Evolutionary conservation across 2,888 invertebrate species (phyloP), one percentile per base, ranked within the genome.

Genomic region (Prenolepis imparis): DNA sequence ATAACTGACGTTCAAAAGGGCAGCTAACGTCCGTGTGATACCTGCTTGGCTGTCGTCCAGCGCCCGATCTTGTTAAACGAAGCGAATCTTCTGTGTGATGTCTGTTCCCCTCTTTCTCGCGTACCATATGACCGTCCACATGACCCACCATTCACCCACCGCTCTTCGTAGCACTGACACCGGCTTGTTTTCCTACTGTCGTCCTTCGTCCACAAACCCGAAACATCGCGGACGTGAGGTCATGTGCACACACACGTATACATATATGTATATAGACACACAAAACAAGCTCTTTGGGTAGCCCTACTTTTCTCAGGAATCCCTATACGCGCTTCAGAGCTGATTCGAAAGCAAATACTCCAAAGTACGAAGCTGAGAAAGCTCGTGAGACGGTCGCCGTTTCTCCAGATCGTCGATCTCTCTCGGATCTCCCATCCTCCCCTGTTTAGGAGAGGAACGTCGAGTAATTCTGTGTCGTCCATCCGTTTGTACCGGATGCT

Each of bases 21-120:
- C 89, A 90, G 91, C 90, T 90, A 91, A 89, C 91, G 87, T 91
- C 86, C 85, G 88, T 87, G 87, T 84, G 92, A 91, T 91, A 92
- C 87, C 36, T 88, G 86, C 63, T 91, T 92, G 92, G 92, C 90
- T 84, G 83, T 87, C 86, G 85, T 90, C 92, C 91, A 92, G 87
- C 73, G 66, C 81, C 87, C 84, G 83, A 87, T 89, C 86, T 87
- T 84, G 92, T 92, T 93, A 93, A 93, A 92, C 92, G 93, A 93
- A 93, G 91, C 92, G 92, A 92, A 93, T 91, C 90, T 91, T 93
- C 89, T 88, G 88, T 88, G 87, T 87, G 88, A 75, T 66, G 59
- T 44, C 61, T 11, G 52, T 74, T 81, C 74, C 74, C 12, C 74
- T 81, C 28, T 28, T 64, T 74, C 70, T 70, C 52, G 48, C 28